Evolutionary conservation across 2,888 invertebrate species (phyloP), one percentile per base, ranked within the genome.

Genomic region (Cataglyphis cursor): DNA sequence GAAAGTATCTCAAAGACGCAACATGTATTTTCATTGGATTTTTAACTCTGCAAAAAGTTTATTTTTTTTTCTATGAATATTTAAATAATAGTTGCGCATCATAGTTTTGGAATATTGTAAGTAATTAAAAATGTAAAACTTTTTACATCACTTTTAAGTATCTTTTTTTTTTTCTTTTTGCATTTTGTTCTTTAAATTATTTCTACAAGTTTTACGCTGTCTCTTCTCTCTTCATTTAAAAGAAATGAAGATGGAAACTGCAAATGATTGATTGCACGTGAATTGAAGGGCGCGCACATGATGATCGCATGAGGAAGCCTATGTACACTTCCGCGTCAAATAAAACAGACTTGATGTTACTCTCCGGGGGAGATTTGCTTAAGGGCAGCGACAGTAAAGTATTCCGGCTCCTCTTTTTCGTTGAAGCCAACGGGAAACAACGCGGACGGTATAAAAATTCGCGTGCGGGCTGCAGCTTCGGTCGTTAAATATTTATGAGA

Each of bases 401-500:
- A 81, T 78, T 83, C 57, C 48, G 72, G 38, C 44, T 82, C 68
- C 80, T 65, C 51, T 72, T 84, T 82, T 75, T 85, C 82, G 62
- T 82, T 82, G 68, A 75, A 75, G 75, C 51, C 48, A 38, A 68
- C 76, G 51, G 68, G 74, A 72, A 72, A 84, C 84, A 84, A 82
- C 66, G 68, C 35, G 57, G 74, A 62, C n/a, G 48, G 64, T 62
- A 80, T 85, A 83, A 85, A 85, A 85, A 85, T 85, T 85, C 80
- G 78, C 74, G 83, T 66, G 65, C 44, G 61, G 61, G 81, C 78
- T 73, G 74, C 84, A 76, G 76, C 59, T 82, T 86, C 62, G 62
- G 75, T 66, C 81, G 85, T 81, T 87, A 87, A 87, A 87, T 87
- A 87, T 87, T 85, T 87, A 87, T 87, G 86, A 87, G 83, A 21